A percentile compares a stretch with the other conserved stretches of the same genome.
Conservation (phyloP, 2,797 vertebrate species). For the Glyptemys insculpta region DNA sequence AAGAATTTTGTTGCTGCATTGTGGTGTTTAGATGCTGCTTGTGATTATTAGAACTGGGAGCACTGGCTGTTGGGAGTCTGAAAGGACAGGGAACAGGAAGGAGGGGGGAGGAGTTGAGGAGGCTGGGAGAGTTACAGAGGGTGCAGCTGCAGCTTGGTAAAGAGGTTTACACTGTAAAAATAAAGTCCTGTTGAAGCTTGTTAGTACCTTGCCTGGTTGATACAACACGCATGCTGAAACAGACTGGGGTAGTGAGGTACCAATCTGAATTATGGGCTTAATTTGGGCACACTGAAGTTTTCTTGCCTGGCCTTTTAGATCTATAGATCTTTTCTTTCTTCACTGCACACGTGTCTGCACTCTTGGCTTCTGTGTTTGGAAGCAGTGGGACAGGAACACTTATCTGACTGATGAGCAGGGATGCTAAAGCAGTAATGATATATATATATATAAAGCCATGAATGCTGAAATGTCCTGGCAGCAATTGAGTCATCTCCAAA, state of each 20-base stretch:
- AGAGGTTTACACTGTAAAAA: too few relatives aligned
- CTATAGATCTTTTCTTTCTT: neutral
- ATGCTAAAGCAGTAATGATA: neutral
- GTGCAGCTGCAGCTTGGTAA: too few relatives aligned
- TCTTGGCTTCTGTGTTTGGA: neutral
- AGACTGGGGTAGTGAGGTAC: neutral
- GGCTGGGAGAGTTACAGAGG: too few relatives aligned
- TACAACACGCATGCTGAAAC: neutral
- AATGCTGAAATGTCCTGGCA: neutral
- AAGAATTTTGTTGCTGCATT: neutral
- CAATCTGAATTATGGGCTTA: neutral
- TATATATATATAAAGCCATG: neutral
- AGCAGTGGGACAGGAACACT: rapidly evolving
- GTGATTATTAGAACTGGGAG: too few relatives aligned
- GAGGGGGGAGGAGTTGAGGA: too few relatives aligned
- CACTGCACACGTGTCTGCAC: neutral
- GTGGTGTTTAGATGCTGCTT: too few relatives aligned
- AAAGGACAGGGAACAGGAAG: too few relatives aligned
- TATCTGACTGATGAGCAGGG: neutral
- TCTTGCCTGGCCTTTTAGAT: neutral
- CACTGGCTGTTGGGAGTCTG: too few relatives aligned
- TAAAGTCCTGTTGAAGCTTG: too few relatives aligned
- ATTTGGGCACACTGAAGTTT: neutral
- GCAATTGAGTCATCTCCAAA: neutral
- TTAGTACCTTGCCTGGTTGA: too few relatives aligned